phyloP scores from a whole-genome alignment of 2,797 vertebrate species.

The Chelonia mydas region DNA sequence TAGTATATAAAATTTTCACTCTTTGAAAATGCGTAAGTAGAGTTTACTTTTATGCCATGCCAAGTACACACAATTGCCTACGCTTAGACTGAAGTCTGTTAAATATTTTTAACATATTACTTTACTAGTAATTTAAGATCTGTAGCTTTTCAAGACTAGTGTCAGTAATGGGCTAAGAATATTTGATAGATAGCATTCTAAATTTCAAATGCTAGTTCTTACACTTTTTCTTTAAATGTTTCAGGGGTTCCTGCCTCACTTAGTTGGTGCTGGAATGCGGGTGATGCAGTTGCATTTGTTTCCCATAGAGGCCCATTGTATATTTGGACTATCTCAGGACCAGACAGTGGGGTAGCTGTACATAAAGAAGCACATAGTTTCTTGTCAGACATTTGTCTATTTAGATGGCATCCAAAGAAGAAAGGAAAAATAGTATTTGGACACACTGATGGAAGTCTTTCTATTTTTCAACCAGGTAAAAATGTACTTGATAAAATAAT shows the following conservation, averaged over 20 bases:
- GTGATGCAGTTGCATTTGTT: conserved; percentile 90
- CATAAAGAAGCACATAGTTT: conserved; percentile 97
- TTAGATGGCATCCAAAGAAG: conserved; percentile 94
- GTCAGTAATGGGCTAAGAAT: background rate
- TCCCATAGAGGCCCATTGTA: conserved; percentile 94
- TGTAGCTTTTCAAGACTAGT: background rate
- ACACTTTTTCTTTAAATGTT: conserved; percentile 19
- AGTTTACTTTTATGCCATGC: background rate
- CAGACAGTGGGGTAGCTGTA: conserved; percentile 87
- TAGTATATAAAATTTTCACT: background rate
- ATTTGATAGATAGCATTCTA: background rate
- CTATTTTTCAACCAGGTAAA: conserved; percentile 94
- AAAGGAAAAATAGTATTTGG: conserved; percentile 94
- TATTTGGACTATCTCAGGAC: conserved; percentile 90
- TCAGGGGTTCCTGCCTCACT: conserved; percentile 91
- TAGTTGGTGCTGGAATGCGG: conserved; percentile 94
- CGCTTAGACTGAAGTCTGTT: background rate
- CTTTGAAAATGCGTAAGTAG: background rate
- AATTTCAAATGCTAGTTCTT: background rate
- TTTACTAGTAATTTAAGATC: background rate
- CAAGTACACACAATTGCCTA: background rate
- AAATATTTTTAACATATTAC: background rate
- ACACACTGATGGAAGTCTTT: conserved; percentile 95
- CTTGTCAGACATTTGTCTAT: conserved; percentile 93
- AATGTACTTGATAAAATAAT: background rate